phyloP scores from a whole-genome alignment of 2,113 vertebrate genomes.

The Leiothrix lutea region DNA sequence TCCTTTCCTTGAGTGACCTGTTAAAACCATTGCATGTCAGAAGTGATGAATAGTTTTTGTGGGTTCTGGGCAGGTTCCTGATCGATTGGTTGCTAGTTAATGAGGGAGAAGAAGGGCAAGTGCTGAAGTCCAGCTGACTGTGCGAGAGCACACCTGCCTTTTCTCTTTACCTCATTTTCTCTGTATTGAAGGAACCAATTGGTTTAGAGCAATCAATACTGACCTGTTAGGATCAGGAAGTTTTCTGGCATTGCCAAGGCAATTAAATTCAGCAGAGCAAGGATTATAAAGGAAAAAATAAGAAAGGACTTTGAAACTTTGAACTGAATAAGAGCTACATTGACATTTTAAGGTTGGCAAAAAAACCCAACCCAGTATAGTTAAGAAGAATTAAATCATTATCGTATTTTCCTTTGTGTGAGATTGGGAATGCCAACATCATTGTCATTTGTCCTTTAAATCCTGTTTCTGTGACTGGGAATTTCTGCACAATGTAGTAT shows the following conservation, averaged over 20 bases:
- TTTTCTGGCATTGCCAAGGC: slow-evolving; percentile 69
- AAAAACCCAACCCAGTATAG: not conserved
- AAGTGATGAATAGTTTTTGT: slow-evolving; percentile 75
- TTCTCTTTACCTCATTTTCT: slow-evolving; percentile 75
- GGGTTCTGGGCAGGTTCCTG: slow-evolving; percentile 67
- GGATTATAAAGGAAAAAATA: slow-evolving; percentile 20
- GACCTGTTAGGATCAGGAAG: slow-evolving; percentile 70
- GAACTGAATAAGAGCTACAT: slow-evolving; percentile 37
- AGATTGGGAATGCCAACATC: not conserved
- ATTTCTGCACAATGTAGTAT: not conserved
- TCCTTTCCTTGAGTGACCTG: slow-evolving; percentile 50
- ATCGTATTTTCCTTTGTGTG: slow-evolving; percentile 16
- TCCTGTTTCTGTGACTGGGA: not conserved
- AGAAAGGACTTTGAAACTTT: not conserved
- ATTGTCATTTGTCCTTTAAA: slow-evolving; percentile 24
- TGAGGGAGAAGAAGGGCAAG: slow-evolving; percentile 60
- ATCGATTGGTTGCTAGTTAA: slow-evolving; percentile 70
- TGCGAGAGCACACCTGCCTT: slow-evolving; percentile 63
- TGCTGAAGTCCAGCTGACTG: slow-evolving; percentile 64
- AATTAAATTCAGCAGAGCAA: slow-evolving; percentile 72
- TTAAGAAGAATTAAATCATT: slow-evolving; percentile 56
- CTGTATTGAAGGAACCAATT: slow-evolving; percentile 76
- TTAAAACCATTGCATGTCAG: slow-evolving; percentile 59
- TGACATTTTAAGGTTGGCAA: slow-evolving; percentile 22
- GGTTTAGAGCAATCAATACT: slow-evolving; percentile 76